Base-by-base conservation (phyloP, 1,140 invertebrate genomes). In the Lucilia sericata region DNA sequence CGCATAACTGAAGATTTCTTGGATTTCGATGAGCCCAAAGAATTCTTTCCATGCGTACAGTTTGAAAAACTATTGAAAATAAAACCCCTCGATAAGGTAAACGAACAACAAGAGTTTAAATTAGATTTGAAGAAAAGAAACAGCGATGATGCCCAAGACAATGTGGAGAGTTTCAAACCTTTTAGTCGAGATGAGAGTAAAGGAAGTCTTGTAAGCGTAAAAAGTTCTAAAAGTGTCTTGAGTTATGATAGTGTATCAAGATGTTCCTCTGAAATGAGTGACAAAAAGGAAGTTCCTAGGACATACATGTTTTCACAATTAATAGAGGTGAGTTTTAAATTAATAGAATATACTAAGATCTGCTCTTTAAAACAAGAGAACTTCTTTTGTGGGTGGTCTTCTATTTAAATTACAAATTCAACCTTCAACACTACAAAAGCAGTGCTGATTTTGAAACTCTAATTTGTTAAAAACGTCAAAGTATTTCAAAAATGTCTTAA, bases 251-350 rank as follows among this genome's bases (percentile, higher is more conserved):
- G 42, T 14, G 25, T 17, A 8, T 21, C 60, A 4, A 74, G 42
- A 13, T 42, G 84, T 21, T 60, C 51, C 30, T 25, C 70, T 5
- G n/a, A 21, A 80, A 25, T 9, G 7, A 74, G 42, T 34, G n/a
- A 49, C 10, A 78, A 76, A 21, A 75, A 82, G 7, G 70, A 36
- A 30, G 19, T 8, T 36, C 0, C 13, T 5, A 81, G 84, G n/a
- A 86, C 87, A 12, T 91, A 91, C 42, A 85, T 91, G 13, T 91
- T 91, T 83, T 91, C 89, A 14, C 87, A 91, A 83, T 85, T 91
- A 4, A 87, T 91, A 49, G 89, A 90, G 76, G 85, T 86, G 65
- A 84, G 85, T n/a, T 42, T 42, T 42, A 42, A 42, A 42, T 10
- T 42, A 42, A 7, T 3, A 30, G 25, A 30, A 30, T 1, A 30